Evolutionary conservation across 2,888 invertebrate genomes (phyloP).

Genomic region (Eurois occulta): DNA sequence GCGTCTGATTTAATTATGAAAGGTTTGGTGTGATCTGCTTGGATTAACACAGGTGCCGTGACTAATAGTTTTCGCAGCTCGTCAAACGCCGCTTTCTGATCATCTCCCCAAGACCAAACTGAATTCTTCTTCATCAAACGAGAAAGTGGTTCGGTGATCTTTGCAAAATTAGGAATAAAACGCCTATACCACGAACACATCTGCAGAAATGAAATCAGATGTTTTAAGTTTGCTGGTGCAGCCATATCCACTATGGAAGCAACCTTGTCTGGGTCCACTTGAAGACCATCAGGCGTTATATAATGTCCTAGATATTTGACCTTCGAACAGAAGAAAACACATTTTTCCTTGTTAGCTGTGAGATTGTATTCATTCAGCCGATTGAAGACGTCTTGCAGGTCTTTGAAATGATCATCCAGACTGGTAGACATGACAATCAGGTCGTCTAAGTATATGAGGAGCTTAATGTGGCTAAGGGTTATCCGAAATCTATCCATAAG

Average conservation of each 20-base stretch:
- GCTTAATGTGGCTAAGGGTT: background rate
- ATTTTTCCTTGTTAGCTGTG: background rate
- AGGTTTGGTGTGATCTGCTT: constrained; percentile 5
- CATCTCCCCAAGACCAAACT: background rate
- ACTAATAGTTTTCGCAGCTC: background rate
- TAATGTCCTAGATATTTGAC: constrained; percentile 7
- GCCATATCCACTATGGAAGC: constrained; percentile 4
- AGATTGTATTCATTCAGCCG: constrained; percentile 4
- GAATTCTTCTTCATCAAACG: background rate
- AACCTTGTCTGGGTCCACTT: background rate
- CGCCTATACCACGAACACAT: constrained; percentile 4
- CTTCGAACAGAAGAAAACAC: background rate
- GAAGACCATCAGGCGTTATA: constrained; percentile 3
- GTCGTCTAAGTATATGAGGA: background rate
- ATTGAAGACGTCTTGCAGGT: background rate
- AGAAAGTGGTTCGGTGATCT: background rate
- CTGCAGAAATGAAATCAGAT: background rate
- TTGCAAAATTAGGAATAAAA: constrained; percentile 4
- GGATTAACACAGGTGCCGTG: background rate
- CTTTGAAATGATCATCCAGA: background rate
- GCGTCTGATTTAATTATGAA: background rate
- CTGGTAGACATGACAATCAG: background rate
- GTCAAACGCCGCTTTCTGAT: background rate
- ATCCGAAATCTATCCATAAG: constrained; percentile 4
- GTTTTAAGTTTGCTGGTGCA: background rate